A percentile compares a stretch with the other conserved stretches of the same genome.
These are phyloP conservation scores for Chaunax sp. DNA, from an alignment of 2,797 vertebrate species.

Conservation along the genomic window DNA sequence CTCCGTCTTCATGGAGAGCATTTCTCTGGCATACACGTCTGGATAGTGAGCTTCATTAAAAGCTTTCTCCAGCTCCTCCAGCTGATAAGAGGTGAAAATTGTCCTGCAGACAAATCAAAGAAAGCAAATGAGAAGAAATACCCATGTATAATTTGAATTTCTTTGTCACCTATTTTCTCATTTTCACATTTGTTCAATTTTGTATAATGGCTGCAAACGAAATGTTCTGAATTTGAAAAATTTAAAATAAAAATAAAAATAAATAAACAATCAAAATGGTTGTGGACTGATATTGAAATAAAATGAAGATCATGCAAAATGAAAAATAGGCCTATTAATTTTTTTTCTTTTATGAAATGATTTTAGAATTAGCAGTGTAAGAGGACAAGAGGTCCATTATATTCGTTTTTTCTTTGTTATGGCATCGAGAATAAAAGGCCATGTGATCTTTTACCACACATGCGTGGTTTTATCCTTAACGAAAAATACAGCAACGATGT, in stretches of 20 bases:
- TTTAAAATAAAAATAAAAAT: background rate
- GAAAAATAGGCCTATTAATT: background rate
- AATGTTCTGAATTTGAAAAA: background rate
- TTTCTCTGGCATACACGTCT: slow-evolving; percentile 96
- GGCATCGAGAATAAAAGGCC: background rate
- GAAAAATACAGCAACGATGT: background rate
- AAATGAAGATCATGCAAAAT: background rate
- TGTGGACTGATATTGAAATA: background rate
- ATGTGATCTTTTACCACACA: background rate
- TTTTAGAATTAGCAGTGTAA: background rate
- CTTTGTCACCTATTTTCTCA: background rate
- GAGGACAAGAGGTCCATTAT: background rate
- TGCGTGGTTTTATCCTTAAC: background rate
- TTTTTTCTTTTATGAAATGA: background rate
- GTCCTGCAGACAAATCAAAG: slow-evolving; percentile 83
- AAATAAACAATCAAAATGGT: too few relatives aligned
- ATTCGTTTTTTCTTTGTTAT: background rate
- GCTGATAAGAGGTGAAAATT: slow-evolving; percentile 98
- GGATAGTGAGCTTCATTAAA: slow-evolving; percentile 99
- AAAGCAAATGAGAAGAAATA: background rate
- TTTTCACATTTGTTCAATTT: background rate
- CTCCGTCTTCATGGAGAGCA: slow-evolving; percentile 98
- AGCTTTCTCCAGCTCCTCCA: slow-evolving; percentile 97
- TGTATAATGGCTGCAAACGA: background rate
- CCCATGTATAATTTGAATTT: background rate